Evolutionary conservation across 2,888 invertebrate species (phyloP), one percentile per base, ranked within the genome.

Genomic region (Hemicrepidius hirtus): DNA sequence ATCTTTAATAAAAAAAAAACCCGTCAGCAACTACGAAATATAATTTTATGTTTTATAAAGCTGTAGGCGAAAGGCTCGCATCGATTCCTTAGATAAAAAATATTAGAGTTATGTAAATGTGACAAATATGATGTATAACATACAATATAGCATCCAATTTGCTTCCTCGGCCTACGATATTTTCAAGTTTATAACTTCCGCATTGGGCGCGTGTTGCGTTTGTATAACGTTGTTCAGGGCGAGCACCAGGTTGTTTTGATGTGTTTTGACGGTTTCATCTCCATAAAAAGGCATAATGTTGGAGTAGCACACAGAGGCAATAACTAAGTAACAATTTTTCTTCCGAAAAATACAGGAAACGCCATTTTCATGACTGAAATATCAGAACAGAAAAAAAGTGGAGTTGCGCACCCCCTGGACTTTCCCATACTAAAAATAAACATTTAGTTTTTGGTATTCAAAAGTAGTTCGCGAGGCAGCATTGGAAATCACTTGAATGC

Each of bases 231-330:
- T 16, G 13, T 13, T 44, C 18, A 6, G 1, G 41, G 44, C 13
- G 18, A 44, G 18, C 16, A 18, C 16, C 13, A 16, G 16, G 44
- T 44, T 44, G 16, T 7, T 18, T 44, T 44, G 18, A 44, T 44
- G 44, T 16, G 18, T 16, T 44, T 44, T 44, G 44, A 44, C 44
- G 44, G 44, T 16, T 44, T 44, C 44, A 44, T 44, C 18, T 18
- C 18, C 44, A 44, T 44, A 44, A 44, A 44, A 44, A 44, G 18
- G n/a, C 16, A 44, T 32, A 32, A 32, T 32, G 9, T 9, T 32
- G 7, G 32, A 32, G 7, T 32, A 32, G 4, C 32, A 32, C 9
- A 32, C 9, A 6, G n/a, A n/a, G 16, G 44, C 44, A 44, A 44
- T 44, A 44, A 44, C 7, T 5, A 16, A 7, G 16, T 4, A 44